phyloP scores from a whole-genome alignment of 2,888 invertebrate species.

The Anorthoa munda region DNA sequence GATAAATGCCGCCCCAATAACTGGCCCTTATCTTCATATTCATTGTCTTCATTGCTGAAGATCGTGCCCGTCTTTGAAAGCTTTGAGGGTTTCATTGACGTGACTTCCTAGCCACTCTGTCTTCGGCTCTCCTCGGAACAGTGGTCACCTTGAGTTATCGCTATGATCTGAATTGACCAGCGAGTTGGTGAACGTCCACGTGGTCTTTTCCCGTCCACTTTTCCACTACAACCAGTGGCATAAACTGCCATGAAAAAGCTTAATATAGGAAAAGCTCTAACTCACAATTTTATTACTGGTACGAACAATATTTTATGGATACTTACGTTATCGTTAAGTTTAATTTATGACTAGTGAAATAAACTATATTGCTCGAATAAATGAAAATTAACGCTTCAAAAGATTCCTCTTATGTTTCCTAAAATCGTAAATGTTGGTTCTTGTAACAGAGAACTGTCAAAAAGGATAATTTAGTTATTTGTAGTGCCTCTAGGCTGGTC shows the following conservation, averaged over 20 bases:
- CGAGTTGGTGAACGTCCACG: too few relatives aligned
- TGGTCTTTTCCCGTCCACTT: too few relatives aligned
- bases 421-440: slow-evolving; percentile 4
- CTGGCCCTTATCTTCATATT: background rate
- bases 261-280: background rate
- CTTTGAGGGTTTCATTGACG: too few relatives aligned
- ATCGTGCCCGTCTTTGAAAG: too few relatives aligned
- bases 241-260: background rate
- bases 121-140: too few relatives aligned
- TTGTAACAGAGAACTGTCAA: slow-evolving; percentile 18
- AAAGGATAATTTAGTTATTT: slow-evolving; percentile 21
- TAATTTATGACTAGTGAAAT: slow-evolving; percentile 32
- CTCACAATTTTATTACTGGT: slow-evolving; percentile 17
- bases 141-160: too few relatives aligned
- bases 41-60: too few relatives aligned
- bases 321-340: slow-evolving; percentile 26
- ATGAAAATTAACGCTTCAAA: slow-evolving; percentile 23
- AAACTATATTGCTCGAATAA: slow-evolving; percentile 6
- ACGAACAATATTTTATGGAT: slow-evolving; percentile 29
- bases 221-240: too few relatives aligned
- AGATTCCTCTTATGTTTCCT: slow-evolving; percentile 18
- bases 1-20: background rate
- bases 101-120: too few relatives aligned
- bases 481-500: background rate
- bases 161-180: too few relatives aligned